Conservation (phyloP, 2,888 invertebrate genomes). For the Antheraea yamamai region DNA sequence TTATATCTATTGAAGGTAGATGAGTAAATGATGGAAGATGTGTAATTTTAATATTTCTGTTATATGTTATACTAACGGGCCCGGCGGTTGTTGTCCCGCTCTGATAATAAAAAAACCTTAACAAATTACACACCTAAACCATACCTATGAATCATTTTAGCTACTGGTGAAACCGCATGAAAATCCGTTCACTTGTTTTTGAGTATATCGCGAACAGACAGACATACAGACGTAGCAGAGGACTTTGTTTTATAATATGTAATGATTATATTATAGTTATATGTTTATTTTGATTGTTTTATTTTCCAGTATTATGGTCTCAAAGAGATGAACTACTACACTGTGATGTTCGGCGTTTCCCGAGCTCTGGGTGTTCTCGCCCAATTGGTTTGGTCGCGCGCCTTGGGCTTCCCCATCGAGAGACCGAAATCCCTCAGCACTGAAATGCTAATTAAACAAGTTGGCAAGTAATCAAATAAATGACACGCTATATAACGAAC, state of each 20-base stretch:
- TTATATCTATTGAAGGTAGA: background rate
- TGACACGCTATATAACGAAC: background rate
- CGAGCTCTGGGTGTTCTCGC: constrained; percentile 93
- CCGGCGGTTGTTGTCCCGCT: no score
- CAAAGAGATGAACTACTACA: constrained; percentile 96
- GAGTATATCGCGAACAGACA: no score
- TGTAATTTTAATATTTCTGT: no score
- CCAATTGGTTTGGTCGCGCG: constrained; percentile 93
- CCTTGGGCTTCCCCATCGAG: constrained; percentile 92
- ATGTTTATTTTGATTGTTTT: background rate
- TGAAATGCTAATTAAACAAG: constrained; percentile 76
- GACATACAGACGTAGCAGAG: background rate
- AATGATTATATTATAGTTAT: background rate
- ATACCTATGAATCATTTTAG: no score
- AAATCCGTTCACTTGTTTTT: no score
- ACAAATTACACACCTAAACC: no score
- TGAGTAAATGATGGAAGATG: background rate
- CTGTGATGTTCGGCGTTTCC: constrained; percentile 95
- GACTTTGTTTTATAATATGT: no score
- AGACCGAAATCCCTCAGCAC: constrained; percentile 93
- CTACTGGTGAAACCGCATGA: no score
- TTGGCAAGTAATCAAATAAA: constrained; percentile 58
- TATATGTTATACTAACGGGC: no score
- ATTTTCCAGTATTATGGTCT: constrained; percentile 90
- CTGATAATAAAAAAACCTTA: no score